Percentiles rank a stretch among this genome's conserved stretches.
Evolutionary conservation across 2,797 vertebrate genomes (phyloP).

Genomic region (Peromyscus attwateri): DNA sequence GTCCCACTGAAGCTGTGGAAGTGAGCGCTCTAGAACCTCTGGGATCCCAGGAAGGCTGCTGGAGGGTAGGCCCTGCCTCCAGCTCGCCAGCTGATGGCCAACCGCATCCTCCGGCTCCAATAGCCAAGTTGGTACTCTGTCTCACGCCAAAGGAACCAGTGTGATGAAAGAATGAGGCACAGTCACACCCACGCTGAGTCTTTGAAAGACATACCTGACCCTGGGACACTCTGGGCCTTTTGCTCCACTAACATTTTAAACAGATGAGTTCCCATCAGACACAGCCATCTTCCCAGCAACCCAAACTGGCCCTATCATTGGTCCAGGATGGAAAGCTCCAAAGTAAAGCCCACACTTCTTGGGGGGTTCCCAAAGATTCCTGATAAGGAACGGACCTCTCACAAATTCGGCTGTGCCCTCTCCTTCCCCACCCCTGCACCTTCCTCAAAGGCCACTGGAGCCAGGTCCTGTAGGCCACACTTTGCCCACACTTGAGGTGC

Average conservation of each 20-base stretch:
- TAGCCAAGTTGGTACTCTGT: rapidly evolving
- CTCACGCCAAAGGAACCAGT: neutral
- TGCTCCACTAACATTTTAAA: neutral
- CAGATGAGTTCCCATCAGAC: neutral
- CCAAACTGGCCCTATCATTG: neutral
- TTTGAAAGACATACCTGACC: neutral
- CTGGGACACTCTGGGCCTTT: neutral
- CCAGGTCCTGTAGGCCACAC: neutral
- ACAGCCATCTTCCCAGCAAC: neutral
- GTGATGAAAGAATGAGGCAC: neutral
- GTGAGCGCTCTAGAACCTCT: neutral
- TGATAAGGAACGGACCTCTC: neutral
- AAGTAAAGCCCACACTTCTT: neutral
- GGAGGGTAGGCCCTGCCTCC: neutral
- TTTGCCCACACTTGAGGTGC: no score
- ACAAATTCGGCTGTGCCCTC: rapidly evolving
- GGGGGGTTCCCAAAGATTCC: neutral
- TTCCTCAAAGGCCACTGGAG: neutral
- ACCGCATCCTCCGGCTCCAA: rapidly evolving
- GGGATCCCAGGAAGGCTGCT: rapidly evolving
- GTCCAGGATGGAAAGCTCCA: neutral
- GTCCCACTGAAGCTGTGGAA: rapidly evolving
- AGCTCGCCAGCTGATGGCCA: rapidly evolving
- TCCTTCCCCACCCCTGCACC: rapidly evolving
- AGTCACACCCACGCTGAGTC: neutral